Evolutionary conservation across 1,140 invertebrate species (phyloP), one percentile per base, ranked within the genome.

Genomic region (Formica exsecta): DNA sequence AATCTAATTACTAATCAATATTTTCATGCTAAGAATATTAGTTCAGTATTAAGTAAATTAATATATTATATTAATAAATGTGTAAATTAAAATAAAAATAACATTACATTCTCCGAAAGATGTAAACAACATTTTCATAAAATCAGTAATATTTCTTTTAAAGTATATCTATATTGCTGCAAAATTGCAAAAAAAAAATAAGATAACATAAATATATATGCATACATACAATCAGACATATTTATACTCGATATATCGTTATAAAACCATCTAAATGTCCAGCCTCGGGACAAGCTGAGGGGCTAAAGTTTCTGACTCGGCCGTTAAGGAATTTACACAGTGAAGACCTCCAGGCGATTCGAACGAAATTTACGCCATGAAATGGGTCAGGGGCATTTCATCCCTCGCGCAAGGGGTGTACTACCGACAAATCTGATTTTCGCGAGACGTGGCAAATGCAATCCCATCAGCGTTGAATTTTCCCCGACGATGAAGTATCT

Each of bases 381-480:
- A 92, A 92, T 92, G 90, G 91, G 91, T 92, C 92, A 92, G 90
- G 88, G 88, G 79, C 59, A 85, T 70, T 44, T 59, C 57, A 19
- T 41, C 75, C 70, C 36, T 84, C 59, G 73, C 48, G 16, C 3
- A n/a, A 41, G 29, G 70, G 73, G 76, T 64, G 65, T 70, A 64
- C 85, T 38, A 41, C 74, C 86, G 85, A 87, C 89, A 90, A 90
- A 89, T 90, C 44, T 79, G 89, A 90, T 89, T 90, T 90, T 79
- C 88, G 65, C 32, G 44, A 74, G 73, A 87, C 74, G 73, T 62
- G 73, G 65, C 65, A 57, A 76, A 77, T 65, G 84, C 84, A 76
- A 86, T 86, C 77, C 62, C 29, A 59, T 70, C 54, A 70, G 22
- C 66, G n/a, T 38, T 36, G 65, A 71, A 70, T 83, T 80, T 87